phyloP scores from a whole-genome alignment of 2,113 vertebrate genomes.

The Plestiodon gilberti region DNA sequence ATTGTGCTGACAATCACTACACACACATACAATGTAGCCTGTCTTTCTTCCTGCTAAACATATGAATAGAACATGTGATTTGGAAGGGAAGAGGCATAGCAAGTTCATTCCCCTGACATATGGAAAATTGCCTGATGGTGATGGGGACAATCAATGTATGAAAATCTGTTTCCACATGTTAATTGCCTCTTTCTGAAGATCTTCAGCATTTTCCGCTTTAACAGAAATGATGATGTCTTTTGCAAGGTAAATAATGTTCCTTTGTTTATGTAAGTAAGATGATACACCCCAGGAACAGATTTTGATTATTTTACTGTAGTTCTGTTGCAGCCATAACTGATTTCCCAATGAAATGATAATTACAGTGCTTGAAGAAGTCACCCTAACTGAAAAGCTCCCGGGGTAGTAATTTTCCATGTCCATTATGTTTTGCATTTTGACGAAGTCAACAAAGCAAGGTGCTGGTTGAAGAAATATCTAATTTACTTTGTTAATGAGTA shows the following conservation, averaged over 20 bases:
- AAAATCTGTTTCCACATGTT: neutral
- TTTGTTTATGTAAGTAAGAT: constrained; percentile 50
- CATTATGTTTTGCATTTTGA: constrained; percentile 33
- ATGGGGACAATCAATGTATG: neutral
- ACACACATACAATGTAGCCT: neutral
- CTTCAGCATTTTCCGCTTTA: constrained; percentile 42
- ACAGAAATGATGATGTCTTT: constrained; percentile 51
- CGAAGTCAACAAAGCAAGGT: constrained; percentile 44
- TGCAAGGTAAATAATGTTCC: constrained; percentile 44
- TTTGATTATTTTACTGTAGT: constrained; percentile 34
- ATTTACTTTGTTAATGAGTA: constrained; percentile 57
- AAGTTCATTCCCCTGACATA: neutral
- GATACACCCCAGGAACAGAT: constrained; percentile 32
- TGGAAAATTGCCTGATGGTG: neutral
- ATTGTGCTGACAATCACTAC: too few relatives aligned
- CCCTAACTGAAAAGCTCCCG: constrained; percentile 35
- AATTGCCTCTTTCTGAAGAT: neutral
- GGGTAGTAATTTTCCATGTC: constrained; percentile 44
- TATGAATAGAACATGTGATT: too few relatives aligned
- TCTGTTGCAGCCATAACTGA: constrained; percentile 41
- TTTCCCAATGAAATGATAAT: constrained; percentile 35
- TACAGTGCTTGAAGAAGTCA: neutral
- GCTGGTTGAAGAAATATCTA: constrained; percentile 54
- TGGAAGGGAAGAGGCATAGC: too few relatives aligned
- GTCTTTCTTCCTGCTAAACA: too few relatives aligned